Conservation (phyloP, 2,113 vertebrate species). For the Oostethus manadensis region DNA sequence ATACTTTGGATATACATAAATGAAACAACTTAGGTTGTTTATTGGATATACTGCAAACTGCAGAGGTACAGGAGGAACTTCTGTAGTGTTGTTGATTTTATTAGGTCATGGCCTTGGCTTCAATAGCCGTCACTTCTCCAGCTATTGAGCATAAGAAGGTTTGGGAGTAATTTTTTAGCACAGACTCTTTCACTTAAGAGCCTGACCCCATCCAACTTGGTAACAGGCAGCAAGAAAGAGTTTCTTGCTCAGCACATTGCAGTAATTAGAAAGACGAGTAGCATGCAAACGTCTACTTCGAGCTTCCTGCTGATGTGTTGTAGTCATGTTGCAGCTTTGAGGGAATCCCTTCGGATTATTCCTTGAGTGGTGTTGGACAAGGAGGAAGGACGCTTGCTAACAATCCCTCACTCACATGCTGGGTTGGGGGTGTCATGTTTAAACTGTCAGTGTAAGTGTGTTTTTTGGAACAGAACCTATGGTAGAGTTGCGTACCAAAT, state of each 20-base stretch:
- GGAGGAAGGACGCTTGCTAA: conserved; percentile 30
- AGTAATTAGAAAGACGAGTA: neutral
- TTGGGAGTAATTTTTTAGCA: too few species aligned
- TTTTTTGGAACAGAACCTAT: too few species aligned
- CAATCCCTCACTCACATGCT: conserved; percentile 36
- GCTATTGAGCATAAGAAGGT: conserved; percentile 62
- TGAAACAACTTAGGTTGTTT: too few species aligned
- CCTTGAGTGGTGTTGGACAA: conserved; percentile 44
- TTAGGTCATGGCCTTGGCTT: conserved; percentile 60
- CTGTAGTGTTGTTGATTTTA: conserved; percentile 58
- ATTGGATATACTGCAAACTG: too few species aligned
- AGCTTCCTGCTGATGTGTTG: conserved; percentile 15
- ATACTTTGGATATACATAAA: neutral
- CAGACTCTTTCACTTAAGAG: conserved; percentile 43
- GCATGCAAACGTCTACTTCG: conserved; percentile 17
- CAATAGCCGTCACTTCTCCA: conserved; percentile 52
- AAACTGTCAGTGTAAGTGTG: neutral
- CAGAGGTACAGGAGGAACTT: neutral
- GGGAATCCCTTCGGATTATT: conserved; percentile 60
- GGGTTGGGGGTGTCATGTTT: conserved; percentile 11
- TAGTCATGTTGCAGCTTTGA: conserved; percentile 31
- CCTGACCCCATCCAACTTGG: conserved; percentile 8
- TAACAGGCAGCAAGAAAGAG: neutral
- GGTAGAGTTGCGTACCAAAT: too few species aligned
- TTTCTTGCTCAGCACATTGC: neutral